A percentile compares a stretch with the other conserved stretches of the same genome.
phyloP scores from a whole-genome alignment of 2,797 vertebrate species.

The Sebastes oblongus region DNA sequence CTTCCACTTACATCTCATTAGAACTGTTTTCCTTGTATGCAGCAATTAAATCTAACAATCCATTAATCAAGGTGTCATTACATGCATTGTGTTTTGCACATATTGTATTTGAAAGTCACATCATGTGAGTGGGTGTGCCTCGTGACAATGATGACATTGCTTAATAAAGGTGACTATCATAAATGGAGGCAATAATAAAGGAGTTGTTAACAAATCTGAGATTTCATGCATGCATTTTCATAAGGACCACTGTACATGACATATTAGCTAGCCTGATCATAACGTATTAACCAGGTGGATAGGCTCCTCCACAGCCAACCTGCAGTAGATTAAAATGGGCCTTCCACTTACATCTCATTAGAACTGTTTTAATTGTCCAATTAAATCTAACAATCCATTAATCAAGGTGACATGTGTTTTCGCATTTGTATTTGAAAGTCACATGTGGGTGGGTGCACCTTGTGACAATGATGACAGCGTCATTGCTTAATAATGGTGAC shows the following conservation, averaged over 20 bases:
- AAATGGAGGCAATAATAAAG: no score
- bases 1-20: slow-evolving; percentile 28
- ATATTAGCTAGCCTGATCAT: background rate
- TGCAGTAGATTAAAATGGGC: background rate
- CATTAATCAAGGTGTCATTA: background rate
- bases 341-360: slow-evolving; percentile 28
- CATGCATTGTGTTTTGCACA: no score
- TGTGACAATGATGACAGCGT: background rate
- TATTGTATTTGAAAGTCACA: no score
- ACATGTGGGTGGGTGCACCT: background rate
- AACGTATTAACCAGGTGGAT: slow-evolving; percentile 28
- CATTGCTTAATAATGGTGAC: background rate
- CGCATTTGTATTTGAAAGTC: background rate
- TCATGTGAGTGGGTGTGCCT: no score
- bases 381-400: slow-evolving; percentile 22
- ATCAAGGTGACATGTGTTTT: background rate
- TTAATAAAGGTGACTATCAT: no score
- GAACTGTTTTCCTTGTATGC: background rate
- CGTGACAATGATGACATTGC: no score
- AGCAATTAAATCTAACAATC: slow-evolving; percentile 15
- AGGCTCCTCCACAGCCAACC: background rate
- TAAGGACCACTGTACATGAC: no score
- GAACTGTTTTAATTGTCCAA: background rate
- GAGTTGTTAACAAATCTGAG: background rate
- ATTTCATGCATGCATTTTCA: slow-evolving; percentile 16